Evolutionary conservation across 2,888 invertebrate genomes (phyloP).

Genomic region (Anarsia innoxiella): DNA sequence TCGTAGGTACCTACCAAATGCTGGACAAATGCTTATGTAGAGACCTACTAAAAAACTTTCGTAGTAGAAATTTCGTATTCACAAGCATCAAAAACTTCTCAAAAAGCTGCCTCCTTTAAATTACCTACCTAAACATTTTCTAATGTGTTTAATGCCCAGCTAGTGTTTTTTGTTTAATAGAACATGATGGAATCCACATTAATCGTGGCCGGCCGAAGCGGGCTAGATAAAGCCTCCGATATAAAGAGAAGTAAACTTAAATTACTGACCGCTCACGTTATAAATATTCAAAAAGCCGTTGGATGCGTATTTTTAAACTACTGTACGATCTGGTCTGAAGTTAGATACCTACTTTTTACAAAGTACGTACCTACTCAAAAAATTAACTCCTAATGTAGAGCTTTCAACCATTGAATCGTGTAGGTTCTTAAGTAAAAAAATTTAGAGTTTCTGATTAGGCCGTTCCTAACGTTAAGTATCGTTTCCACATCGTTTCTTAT

Average conservation of each 20-base stretch:
- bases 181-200: constrained; percentile 31
- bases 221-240: constrained; percentile 52
- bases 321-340: not conserved
- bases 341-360: too few species aligned
- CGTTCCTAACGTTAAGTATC: not conserved
- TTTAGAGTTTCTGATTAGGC: not conserved
- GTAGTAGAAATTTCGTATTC: too few species aligned
- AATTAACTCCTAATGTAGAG: too few species aligned
- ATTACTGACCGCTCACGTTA: constrained; percentile 61
- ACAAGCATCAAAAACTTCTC: too few species aligned
- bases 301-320: not conserved
- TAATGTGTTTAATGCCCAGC: constrained; percentile 4
- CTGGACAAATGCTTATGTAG: too few species aligned
- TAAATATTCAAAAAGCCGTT: constrained; percentile 65
- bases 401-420: too few species aligned
- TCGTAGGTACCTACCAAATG: too few species aligned
- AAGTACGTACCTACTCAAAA: too few species aligned
- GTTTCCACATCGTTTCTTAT: not conserved
- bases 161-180: constrained; percentile 12
- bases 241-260: constrained; percentile 65
- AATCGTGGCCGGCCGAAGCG: constrained; percentile 30
- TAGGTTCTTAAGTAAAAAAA: too few species aligned
- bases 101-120: not conserved
- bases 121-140: not conserved
- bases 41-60: too few species aligned